Evolutionary conservation across 1,140 invertebrate genomes (phyloP), one percentile per base, ranked within the genome.

Genomic region (Meloidogyne floridensis): DNA sequence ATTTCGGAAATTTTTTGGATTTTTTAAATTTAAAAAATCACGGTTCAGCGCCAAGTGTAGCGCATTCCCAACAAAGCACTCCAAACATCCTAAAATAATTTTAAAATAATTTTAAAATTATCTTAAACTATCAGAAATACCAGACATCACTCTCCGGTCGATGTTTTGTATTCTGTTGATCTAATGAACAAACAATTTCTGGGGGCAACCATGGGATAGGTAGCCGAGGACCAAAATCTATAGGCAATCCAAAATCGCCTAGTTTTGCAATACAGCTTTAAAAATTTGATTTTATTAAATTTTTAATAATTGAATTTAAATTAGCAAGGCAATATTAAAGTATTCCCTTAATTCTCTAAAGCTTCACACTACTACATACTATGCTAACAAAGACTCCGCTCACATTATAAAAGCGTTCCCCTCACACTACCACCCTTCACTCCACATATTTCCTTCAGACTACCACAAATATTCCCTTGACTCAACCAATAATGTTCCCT

Each of bases 201-300:
- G 87, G 87, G 9, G 87, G 87, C 6, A 87, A 83, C 87, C 87
- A 87, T 2, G 87, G 87, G 77, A 87, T 87, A 2, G 87, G 87
- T 32, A 87, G 80, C 13, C 87, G 82, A 20, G 87, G 87, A 5
- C 87, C 87, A 76, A 87, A 87, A 65, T 87, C 87, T 53, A 83
- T 76, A 54, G 82, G 82, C 8, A 84, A 43, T 10, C 83, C 87
- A 77, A 87, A 87, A 82, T 87, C 87, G 18, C 87, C 87, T 11
- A 87, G 77, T 78, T 87, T 87, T 10, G 87, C 87, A 6, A 80
- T 75, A 75, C 87, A 88, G 20, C 87, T 87, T 51, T 65, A 82
- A 80, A 74, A 7, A 54, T 32, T 2, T 32, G 32, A 32, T 32
- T 32, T 32, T 32, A 32, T 32, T 32, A 32, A 32, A 32, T 32